phyloP scores from a whole-genome alignment of 2,888 invertebrate genomes.

The Cepaea hortensis region DNA sequence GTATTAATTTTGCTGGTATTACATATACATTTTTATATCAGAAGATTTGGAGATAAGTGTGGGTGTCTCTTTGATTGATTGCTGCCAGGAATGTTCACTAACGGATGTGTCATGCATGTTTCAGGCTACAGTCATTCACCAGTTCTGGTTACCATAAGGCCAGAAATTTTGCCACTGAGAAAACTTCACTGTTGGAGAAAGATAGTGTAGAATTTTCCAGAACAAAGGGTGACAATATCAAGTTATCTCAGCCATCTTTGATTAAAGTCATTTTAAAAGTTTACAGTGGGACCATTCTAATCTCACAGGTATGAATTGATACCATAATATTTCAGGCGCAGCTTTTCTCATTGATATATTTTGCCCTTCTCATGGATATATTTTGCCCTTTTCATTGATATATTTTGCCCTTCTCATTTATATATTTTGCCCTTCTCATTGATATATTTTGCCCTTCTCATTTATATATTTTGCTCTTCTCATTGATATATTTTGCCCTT shows the following conservation, averaged over 20 bases:
- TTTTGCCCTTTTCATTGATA: too few relatives aligned
- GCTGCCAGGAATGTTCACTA: too few relatives aligned
- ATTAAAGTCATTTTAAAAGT: conserved; percentile 44
- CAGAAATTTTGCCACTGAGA: neutral
- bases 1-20: too few relatives aligned
- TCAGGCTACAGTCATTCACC: conserved; percentile 13
- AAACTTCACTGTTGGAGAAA: conserved; percentile 24
- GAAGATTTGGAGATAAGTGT: too few relatives aligned
- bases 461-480: too few relatives aligned
- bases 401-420: too few relatives aligned
- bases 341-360: too few relatives aligned
- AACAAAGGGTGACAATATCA: conserved; percentile 14
- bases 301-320: conserved; percentile 33
- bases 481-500: too few relatives aligned
- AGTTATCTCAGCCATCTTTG: conserved; percentile 34
- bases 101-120: neutral
- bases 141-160: conserved; percentile 26
- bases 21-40: too few relatives aligned
- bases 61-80: neutral
- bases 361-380: too few relatives aligned
- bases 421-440: too few relatives aligned
- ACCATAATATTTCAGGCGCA: neutral
- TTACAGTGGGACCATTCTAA: conserved; percentile 39
- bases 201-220: conserved; percentile 23
- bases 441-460: too few relatives aligned